Percentiles rank a stretch among this genome's conserved stretches.
These are phyloP conservation scores for Antheraea assamensis DNA, from an alignment of 2,888 invertebrate genomes.

Conservation along the genomic window DNA sequence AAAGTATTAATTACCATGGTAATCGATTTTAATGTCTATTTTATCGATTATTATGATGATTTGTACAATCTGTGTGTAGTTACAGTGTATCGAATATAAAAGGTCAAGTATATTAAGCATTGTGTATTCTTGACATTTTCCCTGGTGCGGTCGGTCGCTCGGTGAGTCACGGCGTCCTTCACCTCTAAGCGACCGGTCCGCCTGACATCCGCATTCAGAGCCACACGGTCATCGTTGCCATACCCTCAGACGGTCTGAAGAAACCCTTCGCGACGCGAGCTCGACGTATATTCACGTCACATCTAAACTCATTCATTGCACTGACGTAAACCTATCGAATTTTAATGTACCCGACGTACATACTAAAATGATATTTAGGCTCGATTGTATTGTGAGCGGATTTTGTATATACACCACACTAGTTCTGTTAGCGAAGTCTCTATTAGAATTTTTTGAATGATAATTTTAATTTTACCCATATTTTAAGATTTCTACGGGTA, in stretches of 20 bases:
- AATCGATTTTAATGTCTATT: neutral
- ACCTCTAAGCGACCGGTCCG: constrained; percentile 54
- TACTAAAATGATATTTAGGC: constrained; percentile 15
- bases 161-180: constrained; percentile 75
- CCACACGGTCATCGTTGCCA: constrained; percentile 6
- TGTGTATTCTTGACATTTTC: constrained; percentile 52
- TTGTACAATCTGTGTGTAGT: neutral
- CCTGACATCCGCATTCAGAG: constrained; percentile 67
- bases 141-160: constrained; percentile 50
- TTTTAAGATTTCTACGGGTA: no score
- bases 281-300: constrained; percentile 49
- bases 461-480: no score
- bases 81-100: neutral
- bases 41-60: neutral
- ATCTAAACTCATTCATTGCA: constrained; percentile 57
- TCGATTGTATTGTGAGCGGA: neutral
- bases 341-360: constrained; percentile 37
- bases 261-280: constrained; percentile 31
- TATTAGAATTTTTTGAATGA: no score
- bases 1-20: neutral
- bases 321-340: constrained; percentile 46
- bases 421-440: neutral
- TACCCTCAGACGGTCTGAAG: constrained; percentile 10
- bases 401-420: neutral
- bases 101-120: constrained; percentile 21